A percentile compares a stretch with the other conserved stretches of the same genome.
Conservation (phyloP, 2,113 vertebrate species). For the Charina bottae region DNA sequence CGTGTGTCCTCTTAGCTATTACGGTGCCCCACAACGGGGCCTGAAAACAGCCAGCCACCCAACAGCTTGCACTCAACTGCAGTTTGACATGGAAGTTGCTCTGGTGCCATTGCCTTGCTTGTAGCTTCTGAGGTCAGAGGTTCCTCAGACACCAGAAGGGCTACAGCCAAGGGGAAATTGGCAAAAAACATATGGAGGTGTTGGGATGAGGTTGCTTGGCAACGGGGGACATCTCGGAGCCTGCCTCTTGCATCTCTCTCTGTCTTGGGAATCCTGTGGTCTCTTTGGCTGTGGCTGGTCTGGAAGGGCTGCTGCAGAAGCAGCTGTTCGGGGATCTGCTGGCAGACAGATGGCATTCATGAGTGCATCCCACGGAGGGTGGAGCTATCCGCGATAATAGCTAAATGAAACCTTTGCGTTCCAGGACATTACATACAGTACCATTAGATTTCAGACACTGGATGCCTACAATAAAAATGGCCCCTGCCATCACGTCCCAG, state of each 20-base stretch:
- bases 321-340: background rate
- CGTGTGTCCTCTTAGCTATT: background rate
- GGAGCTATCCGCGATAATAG: background rate
- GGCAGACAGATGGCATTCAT: background rate
- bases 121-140: background rate
- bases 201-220: background rate
- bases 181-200: background rate
- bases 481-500: background rate
- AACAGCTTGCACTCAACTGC: background rate
- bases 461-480: background rate
- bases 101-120: background rate
- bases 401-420: background rate
- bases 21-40: background rate
- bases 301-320: too few relatives aligned
- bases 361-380: background rate
- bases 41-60: background rate
- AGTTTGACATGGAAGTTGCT: background rate
- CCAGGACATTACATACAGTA: too few relatives aligned
- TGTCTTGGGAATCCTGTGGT: background rate
- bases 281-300: background rate
- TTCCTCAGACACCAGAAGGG: background rate
- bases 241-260: background rate
- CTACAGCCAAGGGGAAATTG: background rate
- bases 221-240: background rate
- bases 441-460: background rate